phyloP scores from a whole-genome alignment of 2,797 vertebrate genomes.

The Chelidonichthys spinosus region DNA sequence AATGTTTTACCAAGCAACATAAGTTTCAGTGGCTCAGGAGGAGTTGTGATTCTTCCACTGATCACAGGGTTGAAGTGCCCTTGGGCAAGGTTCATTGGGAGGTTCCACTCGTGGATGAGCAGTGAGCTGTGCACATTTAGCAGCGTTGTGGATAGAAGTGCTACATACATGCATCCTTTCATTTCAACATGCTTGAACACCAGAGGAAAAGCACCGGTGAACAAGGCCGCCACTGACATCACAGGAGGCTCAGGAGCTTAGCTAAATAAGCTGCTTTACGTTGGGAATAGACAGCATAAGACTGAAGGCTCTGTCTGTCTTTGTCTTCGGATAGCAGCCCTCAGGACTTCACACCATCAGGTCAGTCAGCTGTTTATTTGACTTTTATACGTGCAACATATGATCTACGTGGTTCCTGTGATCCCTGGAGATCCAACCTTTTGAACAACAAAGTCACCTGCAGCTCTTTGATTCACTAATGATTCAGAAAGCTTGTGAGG shows the following conservation, averaged over 20 bases:
- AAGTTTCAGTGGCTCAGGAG: neutral
- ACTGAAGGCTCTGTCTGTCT: conserved; percentile 55
- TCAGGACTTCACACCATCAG: conserved; percentile 4
- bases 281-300: conserved; percentile 89
- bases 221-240: conserved; percentile 59
- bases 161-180: neutral
- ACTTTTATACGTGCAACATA: neutral
- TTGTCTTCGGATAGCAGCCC: neutral
- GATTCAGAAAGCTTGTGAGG: neutral
- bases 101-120: neutral
- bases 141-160: neutral
- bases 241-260: conserved; percentile 86
- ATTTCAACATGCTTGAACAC: neutral
- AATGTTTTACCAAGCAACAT: neutral
- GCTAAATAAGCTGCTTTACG: conserved; percentile 90
- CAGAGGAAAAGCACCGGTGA: conserved; percentile 13
- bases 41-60: neutral
- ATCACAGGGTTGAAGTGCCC: neutral
- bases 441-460: neutral
- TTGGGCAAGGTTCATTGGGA: neutral
- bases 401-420: neutral
- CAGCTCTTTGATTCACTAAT: neutral
- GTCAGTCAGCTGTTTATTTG: conserved; percentile 44
- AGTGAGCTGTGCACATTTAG: too few relatives aligned
- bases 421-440: neutral